These are phyloP conservation scores for Xestobium rufovillosum DNA, from an alignment of 2,888 invertebrate genomes.

Conservation along the genomic window DNA sequence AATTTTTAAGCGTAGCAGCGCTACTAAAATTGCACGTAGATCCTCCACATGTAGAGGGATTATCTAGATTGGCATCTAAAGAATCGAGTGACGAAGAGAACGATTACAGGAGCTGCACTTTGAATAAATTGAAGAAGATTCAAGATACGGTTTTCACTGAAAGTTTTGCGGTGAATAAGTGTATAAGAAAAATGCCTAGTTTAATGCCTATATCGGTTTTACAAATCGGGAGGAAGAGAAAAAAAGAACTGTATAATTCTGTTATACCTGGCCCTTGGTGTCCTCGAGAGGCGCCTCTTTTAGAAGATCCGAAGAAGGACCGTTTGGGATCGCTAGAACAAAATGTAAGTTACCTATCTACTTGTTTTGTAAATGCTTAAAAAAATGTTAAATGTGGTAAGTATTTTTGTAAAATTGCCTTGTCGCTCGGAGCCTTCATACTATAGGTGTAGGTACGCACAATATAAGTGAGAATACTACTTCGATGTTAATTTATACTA, in stretches of 20 bases:
- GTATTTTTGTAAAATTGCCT: conserved; percentile 19
- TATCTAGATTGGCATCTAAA: background rate
- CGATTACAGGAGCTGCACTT: conserved; percentile 10
- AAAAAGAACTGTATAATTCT: conserved; percentile 45
- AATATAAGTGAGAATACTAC: too few species aligned
- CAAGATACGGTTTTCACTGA: conserved; percentile 14
- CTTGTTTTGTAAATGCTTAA: background rate
- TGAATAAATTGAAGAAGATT: conserved; percentile 16
- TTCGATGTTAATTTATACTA: too few species aligned
- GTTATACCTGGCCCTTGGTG: conserved; percentile 54
- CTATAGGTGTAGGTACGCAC: too few species aligned
- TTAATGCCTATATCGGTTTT: conserved; percentile 31
- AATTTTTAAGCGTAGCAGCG: conserved; percentile 53
- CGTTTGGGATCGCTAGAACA: conserved; percentile 18
- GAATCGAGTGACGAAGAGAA: background rate
- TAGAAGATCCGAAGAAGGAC: conserved; percentile 36
- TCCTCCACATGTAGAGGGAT: background rate
- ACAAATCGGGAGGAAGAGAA: conserved; percentile 16
- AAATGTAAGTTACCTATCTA: conserved; percentile 21
- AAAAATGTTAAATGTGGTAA: background rate
- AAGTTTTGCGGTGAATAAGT: conserved; percentile 21
- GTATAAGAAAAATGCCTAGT: conserved; percentile 32
- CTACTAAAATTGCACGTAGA: conserved; percentile 34
- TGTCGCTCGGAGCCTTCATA: conserved; percentile 9
- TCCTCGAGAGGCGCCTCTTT: conserved; percentile 38